These are phyloP conservation scores for Sialis fuliginosa DNA, from an alignment of 2,888 invertebrate genomes.

Conservation along the genomic window DNA sequence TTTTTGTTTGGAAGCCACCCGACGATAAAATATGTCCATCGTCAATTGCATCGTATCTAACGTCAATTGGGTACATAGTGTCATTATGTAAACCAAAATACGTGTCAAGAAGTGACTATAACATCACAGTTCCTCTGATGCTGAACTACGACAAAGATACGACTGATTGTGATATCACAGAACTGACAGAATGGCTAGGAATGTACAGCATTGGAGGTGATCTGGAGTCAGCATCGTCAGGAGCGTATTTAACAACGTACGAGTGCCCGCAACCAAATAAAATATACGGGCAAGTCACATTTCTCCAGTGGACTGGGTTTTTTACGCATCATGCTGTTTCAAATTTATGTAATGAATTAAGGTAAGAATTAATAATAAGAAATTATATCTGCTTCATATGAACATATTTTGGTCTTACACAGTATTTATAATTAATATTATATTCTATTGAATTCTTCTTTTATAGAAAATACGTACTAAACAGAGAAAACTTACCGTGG, in stretches of 20 bases:
- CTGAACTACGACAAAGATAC: conserved; percentile 15
- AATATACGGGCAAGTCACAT: conserved; percentile 21
- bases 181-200: conserved; percentile 37
- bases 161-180: conserved; percentile 9
- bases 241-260: conserved; percentile 25
- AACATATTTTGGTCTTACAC: background rate
- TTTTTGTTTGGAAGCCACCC: conserved; percentile 34
- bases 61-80: conserved; percentile 25
- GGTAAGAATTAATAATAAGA: conserved; percentile 12
- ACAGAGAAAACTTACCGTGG: conserved; percentile 24
- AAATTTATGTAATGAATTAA: conserved; percentile 20
- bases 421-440: background rate
- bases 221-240: conserved; percentile 16
- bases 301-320: conserved; percentile 31
- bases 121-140: conserved; percentile 24
- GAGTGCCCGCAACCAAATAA: conserved; percentile 20
- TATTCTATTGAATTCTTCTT: background rate
- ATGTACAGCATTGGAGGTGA: conserved; percentile 28
- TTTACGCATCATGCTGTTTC: conserved; percentile 24
- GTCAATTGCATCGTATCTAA: conserved; percentile 38
- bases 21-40: conserved; percentile 32
- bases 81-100: conserved; percentile 25
- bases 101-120: conserved; percentile 19
- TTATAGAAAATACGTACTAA: conserved; percentile 16
- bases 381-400: background rate